Evolutionary conservation across 1,140 invertebrate genomes (phyloP), one percentile per base, ranked within the genome.

Genomic region (Brachionus angularis): DNA sequence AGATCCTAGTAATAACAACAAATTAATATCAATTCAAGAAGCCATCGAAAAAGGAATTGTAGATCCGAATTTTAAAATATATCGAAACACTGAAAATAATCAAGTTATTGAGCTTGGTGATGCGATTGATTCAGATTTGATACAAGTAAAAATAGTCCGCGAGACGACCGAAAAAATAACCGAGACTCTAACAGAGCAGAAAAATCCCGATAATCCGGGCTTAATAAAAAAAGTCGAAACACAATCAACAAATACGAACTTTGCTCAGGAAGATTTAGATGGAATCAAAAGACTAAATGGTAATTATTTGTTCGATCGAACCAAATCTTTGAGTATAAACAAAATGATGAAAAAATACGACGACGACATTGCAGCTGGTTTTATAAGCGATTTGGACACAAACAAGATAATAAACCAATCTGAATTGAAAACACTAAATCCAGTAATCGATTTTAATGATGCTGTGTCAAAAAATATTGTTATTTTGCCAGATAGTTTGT

Each of bases 111-210:
- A 50, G 2, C 25, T 67, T 8, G 42, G 31, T 16, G 62, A 67
- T 16, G 62, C 62, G 2, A 47, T 47, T 25, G 62, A 67, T 5
- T 50, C 42, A 8, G 62, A 50, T 7, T 34, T 67, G 10, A 50
- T 67, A 2, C 62, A 67, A 27, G 42, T 23, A 8, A 2, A 34
- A 44, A 47, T 67, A 25, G 42, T 67, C 8, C 23, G 44, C 14
- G 62, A 67, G 21, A 14, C 29, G 2, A 67, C 42, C 21, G 62
- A 67, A 67, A 67, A 67, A 67, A 42, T 67, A 10, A 67, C 47
- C n/a, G 62, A 67, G 10, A 67, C 62, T 33, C 36, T 67, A 18
- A 67, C 62, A 5, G 42, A 46, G 10, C 39, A 67, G 31, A 67
- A 67, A 36, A 67, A 27, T 42, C 18, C 36, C 1, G 58, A 62